phyloP scores from a whole-genome alignment of 2,113 vertebrate genomes.

The Colinus virginianus region DNA sequence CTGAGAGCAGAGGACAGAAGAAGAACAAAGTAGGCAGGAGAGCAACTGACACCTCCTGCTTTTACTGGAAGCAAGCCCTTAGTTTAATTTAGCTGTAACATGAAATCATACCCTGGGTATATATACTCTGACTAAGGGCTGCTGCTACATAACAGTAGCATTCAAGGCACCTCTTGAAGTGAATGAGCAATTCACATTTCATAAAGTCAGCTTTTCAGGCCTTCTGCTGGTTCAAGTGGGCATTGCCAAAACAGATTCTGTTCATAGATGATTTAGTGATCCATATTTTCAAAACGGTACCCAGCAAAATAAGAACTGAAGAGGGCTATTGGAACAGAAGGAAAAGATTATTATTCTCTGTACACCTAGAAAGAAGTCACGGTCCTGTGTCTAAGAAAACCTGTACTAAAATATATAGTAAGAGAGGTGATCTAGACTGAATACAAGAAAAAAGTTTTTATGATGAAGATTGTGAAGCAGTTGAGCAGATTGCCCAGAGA shows the following conservation, averaged over 20 bases:
- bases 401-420: neutral
- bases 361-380: neutral
- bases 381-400: neutral
- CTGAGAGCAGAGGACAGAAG: neutral
- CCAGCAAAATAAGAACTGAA: neutral
- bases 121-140: neutral
- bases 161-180: neutral
- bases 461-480: too few species aligned
- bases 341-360: neutral
- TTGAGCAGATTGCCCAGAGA: too few species aligned
- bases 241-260: neutral
- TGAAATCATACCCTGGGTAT: neutral
- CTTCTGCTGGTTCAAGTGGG: neutral
- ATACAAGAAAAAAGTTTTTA: too few species aligned
- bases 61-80: constrained; percentile 10
- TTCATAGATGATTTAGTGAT: neutral
- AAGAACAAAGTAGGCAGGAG: neutral
- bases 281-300: neutral
- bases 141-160: neutral
- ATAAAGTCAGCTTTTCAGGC: neutral
- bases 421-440: too few species aligned
- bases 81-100: neutral
- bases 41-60: neutral
- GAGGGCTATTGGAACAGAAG: rapidly evolving
- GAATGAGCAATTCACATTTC: neutral